Evolutionary conservation across 2,797 vertebrate genomes (phyloP).

Genomic region (Enteromius fasciolatus): DNA sequence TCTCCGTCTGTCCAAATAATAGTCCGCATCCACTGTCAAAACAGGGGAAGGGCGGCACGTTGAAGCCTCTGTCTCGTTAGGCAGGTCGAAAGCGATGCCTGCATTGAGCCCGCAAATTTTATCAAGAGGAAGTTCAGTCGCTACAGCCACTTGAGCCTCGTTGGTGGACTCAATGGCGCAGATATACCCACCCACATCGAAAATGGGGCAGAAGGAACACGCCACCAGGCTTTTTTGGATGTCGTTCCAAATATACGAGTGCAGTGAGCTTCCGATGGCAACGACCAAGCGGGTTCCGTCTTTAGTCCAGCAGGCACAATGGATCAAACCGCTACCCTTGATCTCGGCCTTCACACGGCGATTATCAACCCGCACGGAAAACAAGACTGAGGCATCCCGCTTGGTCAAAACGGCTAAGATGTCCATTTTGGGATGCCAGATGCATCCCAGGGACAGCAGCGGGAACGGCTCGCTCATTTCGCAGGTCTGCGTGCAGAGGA

Average conservation of each 20-base stretch:
- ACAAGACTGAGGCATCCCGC: slow-evolving; percentile 84
- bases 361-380: slow-evolving; percentile 81
- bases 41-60: slow-evolving; percentile 64
- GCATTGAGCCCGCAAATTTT: slow-evolving; percentile 88
- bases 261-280: slow-evolving; percentile 86
- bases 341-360: slow-evolving; percentile 83
- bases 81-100: slow-evolving; percentile 78
- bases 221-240: slow-evolving; percentile 83
- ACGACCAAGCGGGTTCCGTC: slow-evolving; percentile 91
- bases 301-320: slow-evolving; percentile 93
- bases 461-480: slow-evolving; percentile 89
- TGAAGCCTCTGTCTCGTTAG: slow-evolving; percentile 64
- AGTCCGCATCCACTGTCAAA: slow-evolving; percentile 69
- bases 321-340: slow-evolving; percentile 80
- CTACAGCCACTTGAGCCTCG: slow-evolving; percentile 83
- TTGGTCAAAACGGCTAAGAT: slow-evolving; percentile 88
- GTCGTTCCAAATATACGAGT: slow-evolving; percentile 91
- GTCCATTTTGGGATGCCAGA: slow-evolving; percentile 92
- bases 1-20: slow-evolving; percentile 70
- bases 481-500: slow-evolving; percentile 87
- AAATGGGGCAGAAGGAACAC: slow-evolving; percentile 87
- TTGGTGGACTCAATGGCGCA: slow-evolving; percentile 83
- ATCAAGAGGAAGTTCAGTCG: slow-evolving; percentile 91
- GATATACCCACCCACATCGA: slow-evolving; percentile 86
- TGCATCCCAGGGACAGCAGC: slow-evolving; percentile 90